A percentile compares a stretch with the other conserved stretches of the same genome.
These are phyloP conservation scores for Doryteuthis pealeii DNA, from an alignment of 1,140 invertebrate genomes.

Conservation along the genomic window DNA sequence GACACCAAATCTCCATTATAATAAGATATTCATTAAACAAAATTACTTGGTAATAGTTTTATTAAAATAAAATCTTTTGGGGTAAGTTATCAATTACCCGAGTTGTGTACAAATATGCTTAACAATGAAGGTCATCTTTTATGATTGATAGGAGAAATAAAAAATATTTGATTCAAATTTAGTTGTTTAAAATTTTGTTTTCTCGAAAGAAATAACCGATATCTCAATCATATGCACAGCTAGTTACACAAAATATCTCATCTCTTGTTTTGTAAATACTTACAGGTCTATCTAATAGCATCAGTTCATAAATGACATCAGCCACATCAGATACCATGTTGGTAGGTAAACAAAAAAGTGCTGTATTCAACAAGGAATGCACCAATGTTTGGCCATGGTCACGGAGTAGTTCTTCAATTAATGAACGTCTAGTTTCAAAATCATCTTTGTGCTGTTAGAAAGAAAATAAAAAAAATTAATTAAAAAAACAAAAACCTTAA, in stretches of 20 bases:
- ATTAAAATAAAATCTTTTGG: no score
- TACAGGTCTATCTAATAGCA: slow-evolving; percentile 69
- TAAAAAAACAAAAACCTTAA: no score
- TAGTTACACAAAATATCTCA: neutral
- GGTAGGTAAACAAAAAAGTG: slow-evolving; percentile 78
- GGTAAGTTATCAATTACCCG: no score
- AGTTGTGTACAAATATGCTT: no score
- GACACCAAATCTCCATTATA: no score
- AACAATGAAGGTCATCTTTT: no score
- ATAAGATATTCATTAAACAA: no score
- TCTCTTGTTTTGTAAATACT: slow-evolving; percentile 39
- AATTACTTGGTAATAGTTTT: no score
- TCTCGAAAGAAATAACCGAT: neutral
- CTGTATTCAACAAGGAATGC: slow-evolving; percentile 76
- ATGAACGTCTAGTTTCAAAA: slow-evolving; percentile 64
- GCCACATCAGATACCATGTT: slow-evolving; percentile 84
- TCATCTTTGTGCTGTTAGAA: slow-evolving; percentile 65
- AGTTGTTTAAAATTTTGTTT: neutral
- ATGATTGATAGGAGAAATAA: no score
- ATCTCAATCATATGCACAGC: neutral
- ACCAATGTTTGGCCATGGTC: slow-evolving; percentile 77
- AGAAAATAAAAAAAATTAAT: no score
- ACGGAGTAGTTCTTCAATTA: slow-evolving; percentile 69
- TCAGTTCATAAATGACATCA: slow-evolving; percentile 79
- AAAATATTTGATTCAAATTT: no score